Base-by-base conservation (phyloP, 2,888 invertebrate species). In the Plebejus anna region DNA sequence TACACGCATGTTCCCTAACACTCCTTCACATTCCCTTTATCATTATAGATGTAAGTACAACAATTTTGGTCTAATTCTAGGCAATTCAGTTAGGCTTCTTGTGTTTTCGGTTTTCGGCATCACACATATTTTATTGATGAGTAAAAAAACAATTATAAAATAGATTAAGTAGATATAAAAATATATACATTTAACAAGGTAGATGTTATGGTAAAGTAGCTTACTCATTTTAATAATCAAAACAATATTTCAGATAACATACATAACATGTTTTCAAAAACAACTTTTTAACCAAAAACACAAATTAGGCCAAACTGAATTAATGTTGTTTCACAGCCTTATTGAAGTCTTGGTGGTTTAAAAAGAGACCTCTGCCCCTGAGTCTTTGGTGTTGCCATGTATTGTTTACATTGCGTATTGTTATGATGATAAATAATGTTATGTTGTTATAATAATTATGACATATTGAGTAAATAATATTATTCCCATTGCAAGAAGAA, bases 321-420 rank as follows among this genome's bases (percentile, higher is more conserved):
- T 85, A 82, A 79, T 84, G 90, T 90, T 90, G 87, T 88, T 90
- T 92, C 93, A 93, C 93, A 93, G 93, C 93, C 93, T 90, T 90
- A 83, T 85, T 82, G 82, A 89, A 90, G 91, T 92, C 91, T 92
- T 90, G 89, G 87, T 90, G 87, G 85, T 89, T 78, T 79, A 82
- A 84, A 85, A 28, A 73, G 47, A 72, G 32, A 84, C 83, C 88
- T 86, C 90, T 89, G 89, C 83, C 88, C 72, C 79, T 77, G 75
- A 13, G 59, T 70, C 76, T 75, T 71, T 70, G 70, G 75, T 75
- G 32, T 57, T 66, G 66, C 66, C 66, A 66, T 66, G 66, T 9
- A 61, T 28, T 28, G 59, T 61, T 13, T 11, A 36, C 32, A 16
- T 4, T 1, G 55, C 32, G 13, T 11, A 28, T 66, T 66, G 16